Conservation (phyloP, 2,113 vertebrate genomes). For the Psittacara wagleri region DNA sequence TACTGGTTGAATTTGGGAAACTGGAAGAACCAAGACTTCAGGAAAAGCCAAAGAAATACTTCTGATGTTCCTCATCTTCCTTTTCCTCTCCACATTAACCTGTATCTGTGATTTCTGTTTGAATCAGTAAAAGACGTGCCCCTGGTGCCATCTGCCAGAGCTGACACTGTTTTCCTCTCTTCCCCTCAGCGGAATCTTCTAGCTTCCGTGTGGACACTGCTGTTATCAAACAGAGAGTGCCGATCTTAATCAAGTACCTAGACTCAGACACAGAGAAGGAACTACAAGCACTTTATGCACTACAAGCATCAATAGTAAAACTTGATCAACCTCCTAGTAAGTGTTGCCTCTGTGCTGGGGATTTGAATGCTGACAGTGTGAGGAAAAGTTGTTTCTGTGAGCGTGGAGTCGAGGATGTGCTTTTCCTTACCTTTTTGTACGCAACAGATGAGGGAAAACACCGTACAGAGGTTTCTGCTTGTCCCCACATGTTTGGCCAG, state of each 20-base stretch:
- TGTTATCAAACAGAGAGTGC: constrained; percentile 94
- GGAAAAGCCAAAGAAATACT: not conserved
- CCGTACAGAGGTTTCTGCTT: not conserved
- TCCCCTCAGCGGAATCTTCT: constrained; percentile 83
- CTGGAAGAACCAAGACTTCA: not conserved
- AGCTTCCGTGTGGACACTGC: constrained; percentile 92
- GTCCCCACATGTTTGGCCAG: not conserved
- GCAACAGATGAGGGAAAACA: not conserved
- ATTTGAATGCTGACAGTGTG: not conserved
- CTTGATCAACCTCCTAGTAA: constrained; percentile 98
- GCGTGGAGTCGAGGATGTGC: not conserved
- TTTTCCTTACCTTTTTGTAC: not conserved
- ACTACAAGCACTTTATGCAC: constrained; percentile 99
- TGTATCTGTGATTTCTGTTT: not conserved
- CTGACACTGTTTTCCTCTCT: constrained; percentile 27
- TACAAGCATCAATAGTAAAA: constrained; percentile 96
- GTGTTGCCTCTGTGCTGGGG: constrained; percentile 50
- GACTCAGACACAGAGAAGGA: constrained; percentile 98
- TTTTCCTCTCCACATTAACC: not conserved
- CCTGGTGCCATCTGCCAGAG: not conserved
- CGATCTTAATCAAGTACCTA: constrained; percentile 98
- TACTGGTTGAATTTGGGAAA: not conserved
- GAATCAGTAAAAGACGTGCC: not conserved
- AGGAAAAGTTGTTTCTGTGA: not conserved
- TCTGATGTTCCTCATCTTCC: not conserved